Evolutionary conservation across 2,888 invertebrate species (phyloP).

Genomic region (Thera obeliscata): DNA sequence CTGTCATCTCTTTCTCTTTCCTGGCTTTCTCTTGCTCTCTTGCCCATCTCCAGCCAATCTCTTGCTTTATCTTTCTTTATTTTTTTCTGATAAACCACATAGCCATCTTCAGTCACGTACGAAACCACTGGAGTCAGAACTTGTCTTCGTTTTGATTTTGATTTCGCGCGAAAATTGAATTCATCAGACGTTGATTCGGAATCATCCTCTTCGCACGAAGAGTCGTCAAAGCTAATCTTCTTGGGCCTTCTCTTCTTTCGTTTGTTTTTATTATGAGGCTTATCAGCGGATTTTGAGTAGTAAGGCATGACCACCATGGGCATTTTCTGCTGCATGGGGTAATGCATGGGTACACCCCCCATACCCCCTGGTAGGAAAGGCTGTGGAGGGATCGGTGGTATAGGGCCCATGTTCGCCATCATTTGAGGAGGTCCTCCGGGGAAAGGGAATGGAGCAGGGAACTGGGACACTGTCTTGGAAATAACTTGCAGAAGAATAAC

Average conservation of each 20-base stretch:
- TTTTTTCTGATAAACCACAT: conserved; percentile 73
- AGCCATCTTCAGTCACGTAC: conserved; percentile 72
- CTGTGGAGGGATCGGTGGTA: conserved; percentile 48
- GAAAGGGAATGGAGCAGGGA: conserved; percentile 34
- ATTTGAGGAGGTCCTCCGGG: conserved; percentile 32
- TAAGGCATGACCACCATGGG: conserved; percentile 73
- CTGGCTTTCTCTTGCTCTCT: conserved; percentile 25
- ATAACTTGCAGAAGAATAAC: conserved; percentile 32
- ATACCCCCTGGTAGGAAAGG: conserved; percentile 34
- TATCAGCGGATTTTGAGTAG: conserved; percentile 55
- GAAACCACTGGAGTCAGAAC: conserved; percentile 74
- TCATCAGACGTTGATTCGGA: conserved; percentile 45
- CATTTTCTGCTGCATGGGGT: conserved; percentile 54
- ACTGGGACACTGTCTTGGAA: conserved; percentile 29
- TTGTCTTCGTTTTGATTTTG: conserved; percentile 45
- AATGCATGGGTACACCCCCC: conserved; percentile 43
- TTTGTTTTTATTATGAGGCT: conserved; percentile 39
- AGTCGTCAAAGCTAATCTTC: conserved; percentile 30
- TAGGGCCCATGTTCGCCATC: conserved; percentile 39
- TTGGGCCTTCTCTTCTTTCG: conserved; percentile 40
- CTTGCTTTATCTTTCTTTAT: conserved; percentile 68
- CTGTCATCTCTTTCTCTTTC: conserved; percentile 32
- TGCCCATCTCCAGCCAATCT: conserved; percentile 66
- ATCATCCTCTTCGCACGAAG: conserved; percentile 27
- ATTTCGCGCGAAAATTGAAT: conserved; percentile 33